Percentiles rank a stretch among this genome's conserved stretches.
Evolutionary conservation across 2,797 vertebrate genomes (phyloP).

Genomic region (Chiloscyllium punctatum): DNA sequence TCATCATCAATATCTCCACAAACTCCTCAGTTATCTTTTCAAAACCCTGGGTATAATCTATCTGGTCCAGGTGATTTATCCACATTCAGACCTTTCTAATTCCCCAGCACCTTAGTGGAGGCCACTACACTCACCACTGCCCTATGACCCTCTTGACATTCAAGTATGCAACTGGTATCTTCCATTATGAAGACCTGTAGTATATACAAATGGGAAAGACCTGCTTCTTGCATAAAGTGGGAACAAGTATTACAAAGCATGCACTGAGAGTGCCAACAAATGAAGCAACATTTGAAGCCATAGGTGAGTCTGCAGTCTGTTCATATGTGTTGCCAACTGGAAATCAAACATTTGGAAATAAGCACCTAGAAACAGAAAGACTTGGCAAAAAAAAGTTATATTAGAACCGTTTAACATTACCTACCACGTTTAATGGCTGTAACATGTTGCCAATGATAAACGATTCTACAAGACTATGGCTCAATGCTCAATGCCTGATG

Average conservation of each 20-base stretch:
- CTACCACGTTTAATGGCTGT: not conserved
- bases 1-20: too few relatives aligned
- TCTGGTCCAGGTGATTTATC: too few relatives aligned
- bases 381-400: not conserved
- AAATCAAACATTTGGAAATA: not conserved
- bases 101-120: too few relatives aligned
- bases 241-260: not conserved
- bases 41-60: too few relatives aligned
- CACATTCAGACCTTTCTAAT: too few relatives aligned
- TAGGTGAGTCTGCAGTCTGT: slow-evolving; percentile 19
- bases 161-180: too few relatives aligned
- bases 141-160: too few relatives aligned
- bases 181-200: too few relatives aligned
- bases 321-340: slow-evolving; percentile 9
- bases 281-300: not conserved
- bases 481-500: slow-evolving; percentile 38
- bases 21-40: too few relatives aligned
- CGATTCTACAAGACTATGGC: not conserved
- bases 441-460: not conserved
- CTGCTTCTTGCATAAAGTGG: not conserved
- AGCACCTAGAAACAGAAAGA: not conserved
- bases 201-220: not conserved
- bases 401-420: not conserved
- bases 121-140: too few relatives aligned
- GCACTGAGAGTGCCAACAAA: not conserved